A percentile compares a stretch with the other conserved stretches of the same genome.
These are phyloP conservation scores for Spodoptera exigua DNA, from an alignment of 2,888 invertebrate species.

Conservation along the genomic window DNA sequence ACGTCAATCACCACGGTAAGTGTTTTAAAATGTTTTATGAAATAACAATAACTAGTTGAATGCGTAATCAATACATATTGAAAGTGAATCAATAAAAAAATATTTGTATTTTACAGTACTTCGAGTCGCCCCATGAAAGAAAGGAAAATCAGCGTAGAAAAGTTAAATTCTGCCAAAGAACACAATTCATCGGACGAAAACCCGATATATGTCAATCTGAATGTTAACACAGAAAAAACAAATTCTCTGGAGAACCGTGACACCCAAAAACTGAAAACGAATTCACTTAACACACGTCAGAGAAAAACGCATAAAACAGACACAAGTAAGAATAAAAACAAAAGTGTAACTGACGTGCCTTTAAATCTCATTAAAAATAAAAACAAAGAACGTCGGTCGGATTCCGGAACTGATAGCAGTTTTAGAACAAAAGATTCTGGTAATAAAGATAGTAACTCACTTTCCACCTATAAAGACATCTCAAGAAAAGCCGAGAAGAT, in stretches of 20 bases:
- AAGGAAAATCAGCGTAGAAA: constrained; percentile 33
- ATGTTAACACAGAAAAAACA: constrained; percentile 43
- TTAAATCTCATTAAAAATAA: constrained; percentile 24
- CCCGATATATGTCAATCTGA: constrained; percentile 69
- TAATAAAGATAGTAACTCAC: constrained; percentile 52
- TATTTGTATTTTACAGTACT: constrained; percentile 37
- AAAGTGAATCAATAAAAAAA: no score
- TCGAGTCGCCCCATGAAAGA: constrained; percentile 50
- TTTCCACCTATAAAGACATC: constrained; percentile 42
- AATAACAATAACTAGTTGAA: constrained; percentile 24
- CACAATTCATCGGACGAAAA: constrained; percentile 52
- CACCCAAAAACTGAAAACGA: constrained; percentile 27
- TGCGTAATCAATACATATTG: no score
- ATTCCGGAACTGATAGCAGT: constrained; percentile 42
- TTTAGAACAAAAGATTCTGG: constrained; percentile 42
- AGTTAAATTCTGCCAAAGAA: constrained; percentile 20
- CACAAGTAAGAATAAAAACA: constrained; percentile 31
- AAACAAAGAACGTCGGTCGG: constrained; percentile 37
- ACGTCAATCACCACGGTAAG: constrained; percentile 59
- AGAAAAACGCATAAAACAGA: constrained; percentile 34
- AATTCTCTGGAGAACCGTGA: constrained; percentile 18
- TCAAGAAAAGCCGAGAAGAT: constrained; percentile 40
- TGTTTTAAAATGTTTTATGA: constrained; percentile 25
- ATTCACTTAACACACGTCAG: constrained; percentile 20
- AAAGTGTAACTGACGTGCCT: constrained; percentile 5